These are phyloP conservation scores for Bombus sibiricus DNA, from an alignment of 1,140 invertebrate species.

Conservation along the genomic window DNA sequence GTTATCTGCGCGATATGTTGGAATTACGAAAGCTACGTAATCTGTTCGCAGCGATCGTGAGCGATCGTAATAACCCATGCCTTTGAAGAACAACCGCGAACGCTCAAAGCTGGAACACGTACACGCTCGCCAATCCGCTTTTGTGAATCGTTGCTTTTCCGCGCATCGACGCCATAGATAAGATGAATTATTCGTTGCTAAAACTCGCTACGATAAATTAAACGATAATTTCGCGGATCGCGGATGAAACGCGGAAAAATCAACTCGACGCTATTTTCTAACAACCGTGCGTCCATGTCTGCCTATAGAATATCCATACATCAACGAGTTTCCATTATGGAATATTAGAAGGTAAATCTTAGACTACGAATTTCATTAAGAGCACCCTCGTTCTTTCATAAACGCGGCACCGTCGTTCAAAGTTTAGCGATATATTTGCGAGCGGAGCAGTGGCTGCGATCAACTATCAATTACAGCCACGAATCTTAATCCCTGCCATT, in stretches of 20 bases:
- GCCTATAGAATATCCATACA: neutral
- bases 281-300: neutral
- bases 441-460: conserved; percentile 9
- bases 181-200: neutral
- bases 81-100: conserved; percentile 38
- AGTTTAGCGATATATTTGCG: conserved; percentile 13
- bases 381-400: neutral
- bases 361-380: neutral
- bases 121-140: neutral
- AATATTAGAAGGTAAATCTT: neutral
- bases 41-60: conserved; percentile 32
- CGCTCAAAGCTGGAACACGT: conserved; percentile 18
- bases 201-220: conserved; percentile 15
- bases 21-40: conserved; percentile 56
- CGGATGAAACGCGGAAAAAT: neutral
- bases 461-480: conserved; percentile 44
- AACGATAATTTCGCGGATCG: conserved; percentile 1
- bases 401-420: neutral
- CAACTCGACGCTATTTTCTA: too few relatives aligned
- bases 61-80: conserved; percentile 31
- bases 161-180: neutral
- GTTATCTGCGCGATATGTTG: conserved; percentile 51
- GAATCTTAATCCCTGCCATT: conserved; percentile 38
- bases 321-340: neutral
- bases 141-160: neutral